These are phyloP conservation scores for Hiodon alosoides DNA, from an alignment of 2,113 vertebrate species.

Conservation along the genomic window DNA sequence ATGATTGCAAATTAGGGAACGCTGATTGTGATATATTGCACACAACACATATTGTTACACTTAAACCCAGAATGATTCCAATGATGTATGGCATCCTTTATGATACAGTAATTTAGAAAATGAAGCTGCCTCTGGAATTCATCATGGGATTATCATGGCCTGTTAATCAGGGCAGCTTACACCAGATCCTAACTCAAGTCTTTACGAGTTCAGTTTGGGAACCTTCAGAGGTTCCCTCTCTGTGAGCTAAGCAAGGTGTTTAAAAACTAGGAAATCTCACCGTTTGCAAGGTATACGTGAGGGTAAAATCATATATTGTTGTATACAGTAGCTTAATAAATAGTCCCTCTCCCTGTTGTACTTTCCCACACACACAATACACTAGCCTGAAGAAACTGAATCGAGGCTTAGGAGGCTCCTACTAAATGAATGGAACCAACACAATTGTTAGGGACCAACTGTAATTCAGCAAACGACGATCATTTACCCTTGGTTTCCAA, in stretches of 20 bases:
- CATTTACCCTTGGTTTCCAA: too few relatives aligned
- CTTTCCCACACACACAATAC: too few relatives aligned
- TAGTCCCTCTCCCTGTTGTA: too few relatives aligned
- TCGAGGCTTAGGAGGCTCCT: too few relatives aligned
- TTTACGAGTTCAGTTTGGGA: slow-evolving; percentile 3
- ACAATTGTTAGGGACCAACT: too few relatives aligned
- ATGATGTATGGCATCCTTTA: slow-evolving; percentile 10
- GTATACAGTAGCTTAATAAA: too few relatives aligned
- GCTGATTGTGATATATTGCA: slow-evolving; percentile 21
- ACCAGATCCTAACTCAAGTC: not conserved
- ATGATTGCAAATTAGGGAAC: not conserved
- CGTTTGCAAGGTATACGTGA: too few relatives aligned
- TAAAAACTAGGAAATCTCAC: not conserved
- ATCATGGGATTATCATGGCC: slow-evolving; percentile 17
- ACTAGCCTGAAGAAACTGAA: too few relatives aligned
- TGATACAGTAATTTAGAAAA: slow-evolving; percentile 8
- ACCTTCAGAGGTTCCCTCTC: not conserved
- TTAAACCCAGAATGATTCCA: slow-evolving; percentile 8
- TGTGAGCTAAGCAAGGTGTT: not conserved
- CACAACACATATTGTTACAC: slow-evolving; percentile 8
- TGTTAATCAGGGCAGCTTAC: slow-evolving; percentile 12
- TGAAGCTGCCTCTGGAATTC: slow-evolving; percentile 12
- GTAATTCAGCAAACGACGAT: too few relatives aligned
- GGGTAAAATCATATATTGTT: too few relatives aligned
- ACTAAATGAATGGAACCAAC: too few relatives aligned